phyloP scores from a whole-genome alignment of 2,888 invertebrate species.

The Neoascia interrupta region DNA sequence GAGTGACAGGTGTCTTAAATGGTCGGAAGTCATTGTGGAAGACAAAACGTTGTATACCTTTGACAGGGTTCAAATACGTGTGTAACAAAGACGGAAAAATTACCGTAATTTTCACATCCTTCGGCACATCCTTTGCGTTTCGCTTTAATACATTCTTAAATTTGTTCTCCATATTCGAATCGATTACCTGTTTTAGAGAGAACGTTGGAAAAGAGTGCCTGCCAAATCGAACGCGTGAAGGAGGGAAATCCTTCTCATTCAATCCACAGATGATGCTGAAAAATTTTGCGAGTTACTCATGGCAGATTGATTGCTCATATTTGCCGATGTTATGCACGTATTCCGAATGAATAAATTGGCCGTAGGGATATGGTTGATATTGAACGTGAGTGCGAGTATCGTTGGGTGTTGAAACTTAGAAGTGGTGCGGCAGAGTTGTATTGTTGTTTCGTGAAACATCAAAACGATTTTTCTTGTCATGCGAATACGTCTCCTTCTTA shows the following conservation, averaged over 20 bases:
- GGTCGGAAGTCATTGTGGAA: constrained; percentile 35
- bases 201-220: background rate
- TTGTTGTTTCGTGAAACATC: constrained; percentile 20
- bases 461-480: constrained; percentile 35
- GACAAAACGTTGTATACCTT: constrained; percentile 13
- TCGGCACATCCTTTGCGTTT: background rate
- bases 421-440: background rate
- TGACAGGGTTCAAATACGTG: constrained; percentile 8
- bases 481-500: constrained; percentile 13
- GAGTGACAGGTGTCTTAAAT: constrained; percentile 53
- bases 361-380: constrained; percentile 6
- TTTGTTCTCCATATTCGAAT: constrained; percentile 29
- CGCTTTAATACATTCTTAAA: constrained; percentile 31
- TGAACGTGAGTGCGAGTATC: constrained; percentile 25
- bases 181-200: constrained; percentile 21
- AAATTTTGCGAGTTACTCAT: constrained; percentile 45
- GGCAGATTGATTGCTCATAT: constrained; percentile 52
- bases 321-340: constrained; percentile 53
- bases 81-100: constrained; percentile 8
- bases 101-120: constrained; percentile 31
- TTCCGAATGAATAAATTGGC: constrained; percentile 53
- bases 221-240: background rate
- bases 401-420: constrained; percentile 1
- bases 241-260: too few relatives aligned
- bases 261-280: constrained; percentile 31